These are phyloP conservation scores for Aradophagus sp. DNA, from an alignment of 1,140 invertebrate genomes.

Conservation along the genomic window DNA sequence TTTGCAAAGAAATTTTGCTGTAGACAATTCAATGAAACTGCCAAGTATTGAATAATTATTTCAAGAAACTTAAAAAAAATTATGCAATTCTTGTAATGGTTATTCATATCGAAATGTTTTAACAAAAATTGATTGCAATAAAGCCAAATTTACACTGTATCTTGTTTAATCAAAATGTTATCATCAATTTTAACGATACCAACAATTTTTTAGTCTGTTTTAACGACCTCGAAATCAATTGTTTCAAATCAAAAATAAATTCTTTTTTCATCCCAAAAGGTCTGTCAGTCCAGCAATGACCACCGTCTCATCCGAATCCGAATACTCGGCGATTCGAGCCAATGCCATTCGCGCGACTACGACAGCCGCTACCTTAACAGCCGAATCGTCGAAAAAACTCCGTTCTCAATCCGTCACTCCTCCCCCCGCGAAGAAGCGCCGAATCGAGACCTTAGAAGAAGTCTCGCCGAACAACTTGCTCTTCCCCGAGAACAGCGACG, in stretches of 20 bases:
- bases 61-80: too few species aligned
- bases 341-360: slow-evolving; percentile 30
- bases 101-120: too few species aligned
- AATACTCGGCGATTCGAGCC: slow-evolving; percentile 44
- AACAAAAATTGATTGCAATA: too few species aligned
- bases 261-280: slow-evolving; percentile 43
- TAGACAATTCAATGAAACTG: too few species aligned
- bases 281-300: slow-evolving; percentile 71
- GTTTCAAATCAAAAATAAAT: slow-evolving; percentile 29
- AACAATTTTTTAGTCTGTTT: too few species aligned
- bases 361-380: slow-evolving; percentile 10
- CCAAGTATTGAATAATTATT: too few species aligned
- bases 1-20: too few species aligned
- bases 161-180: too few species aligned
- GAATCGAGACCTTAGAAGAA: slow-evolving; percentile 6
- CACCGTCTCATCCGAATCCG: slow-evolving; percentile 65
- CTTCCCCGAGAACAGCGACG: slow-evolving; percentile 63
- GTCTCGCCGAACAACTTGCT: slow-evolving; percentile 18
- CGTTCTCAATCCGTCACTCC: slow-evolving; percentile 11
- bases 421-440: slow-evolving; percentile 22
- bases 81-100: too few species aligned
- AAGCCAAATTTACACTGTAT: too few species aligned
- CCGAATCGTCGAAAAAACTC: slow-evolving; percentile 16
- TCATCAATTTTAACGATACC: too few species aligned
- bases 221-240: too few species aligned